These are phyloP conservation scores for Holothuria glaberrima DNA, from an alignment of 35 echinoderm and acorn worm genomes.

Conservation along the genomic window DNA sequence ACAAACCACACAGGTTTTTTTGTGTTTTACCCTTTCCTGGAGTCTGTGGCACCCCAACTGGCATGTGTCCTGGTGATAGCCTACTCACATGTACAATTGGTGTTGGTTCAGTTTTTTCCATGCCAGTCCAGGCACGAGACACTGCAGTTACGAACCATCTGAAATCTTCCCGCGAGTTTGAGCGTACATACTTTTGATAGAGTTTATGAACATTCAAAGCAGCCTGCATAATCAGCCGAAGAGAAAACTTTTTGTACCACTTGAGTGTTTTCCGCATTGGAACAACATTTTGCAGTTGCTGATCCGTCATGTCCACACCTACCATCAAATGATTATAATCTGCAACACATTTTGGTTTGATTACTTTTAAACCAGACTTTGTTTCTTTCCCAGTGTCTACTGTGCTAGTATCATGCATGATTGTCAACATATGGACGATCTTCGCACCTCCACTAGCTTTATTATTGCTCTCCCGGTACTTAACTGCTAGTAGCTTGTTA, in stretches of 20 bases:
- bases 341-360: slow-evolving; percentile 53
- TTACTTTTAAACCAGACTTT: not conserved
- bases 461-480: not conserved
- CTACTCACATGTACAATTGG: not conserved
- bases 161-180: not conserved
- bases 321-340: slow-evolving; percentile 38
- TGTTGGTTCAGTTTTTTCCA: not conserved
- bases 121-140: not conserved
- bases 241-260: slow-evolving; percentile 49
- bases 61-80: not conserved
- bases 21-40: not conserved
- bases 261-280: slow-evolving; percentile 51
- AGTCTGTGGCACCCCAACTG: not conserved
- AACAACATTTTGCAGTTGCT: not conserved
- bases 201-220: slow-evolving; percentile 39
- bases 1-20: not conserved
- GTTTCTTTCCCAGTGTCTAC: slow-evolving; percentile 38
- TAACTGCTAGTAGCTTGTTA: not conserved
- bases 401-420: slow-evolving; percentile 39
- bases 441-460: slow-evolving; percentile 23
- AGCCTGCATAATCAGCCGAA: slow-evolving; percentile 30
- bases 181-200: not conserved
- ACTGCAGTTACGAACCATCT: not conserved
- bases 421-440: slow-evolving; percentile 51
- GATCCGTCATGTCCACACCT: slow-evolving; percentile 22